phyloP scores from a whole-genome alignment of 2,888 invertebrate species.

The Nemotelus nigrinus region DNA sequence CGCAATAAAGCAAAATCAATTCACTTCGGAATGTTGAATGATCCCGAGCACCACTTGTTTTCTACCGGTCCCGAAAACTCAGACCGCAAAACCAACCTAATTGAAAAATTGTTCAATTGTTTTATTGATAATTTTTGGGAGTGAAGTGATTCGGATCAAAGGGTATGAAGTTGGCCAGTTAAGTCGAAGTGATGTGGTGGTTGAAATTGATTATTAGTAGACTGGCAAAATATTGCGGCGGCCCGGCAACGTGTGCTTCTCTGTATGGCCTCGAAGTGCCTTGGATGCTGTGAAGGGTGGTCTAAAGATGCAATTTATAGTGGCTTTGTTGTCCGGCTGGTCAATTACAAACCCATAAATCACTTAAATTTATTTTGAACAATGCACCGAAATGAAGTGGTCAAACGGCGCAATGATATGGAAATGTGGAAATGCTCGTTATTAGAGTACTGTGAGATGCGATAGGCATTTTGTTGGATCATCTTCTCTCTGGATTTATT shows the following conservation, averaged over 20 bases:
- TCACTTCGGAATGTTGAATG: neutral
- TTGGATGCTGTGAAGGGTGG: neutral
- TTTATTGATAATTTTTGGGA: conserved; percentile 21
- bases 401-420: neutral
- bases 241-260: neutral
- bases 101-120: conserved; percentile 34
- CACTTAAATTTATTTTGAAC: conserved; percentile 14
- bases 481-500: neutral
- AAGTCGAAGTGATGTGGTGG: no score
- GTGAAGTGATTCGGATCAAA: conserved; percentile 2
- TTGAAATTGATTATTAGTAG: neutral
- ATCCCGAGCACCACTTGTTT: neutral
- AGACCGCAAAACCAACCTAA: neutral
- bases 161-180: neutral
- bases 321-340: conserved; percentile 29
- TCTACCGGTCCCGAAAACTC: neutral
- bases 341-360: conserved; percentile 35
- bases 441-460: neutral
- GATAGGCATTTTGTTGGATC: neutral
- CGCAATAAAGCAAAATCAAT: neutral
- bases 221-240: neutral
- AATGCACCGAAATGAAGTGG: neutral
- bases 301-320: neutral
- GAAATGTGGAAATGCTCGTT: neutral
- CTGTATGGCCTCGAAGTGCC: neutral